Conservation (phyloP, 2,888 invertebrate genomes). For the Spilosoma lubricipeda region DNA sequence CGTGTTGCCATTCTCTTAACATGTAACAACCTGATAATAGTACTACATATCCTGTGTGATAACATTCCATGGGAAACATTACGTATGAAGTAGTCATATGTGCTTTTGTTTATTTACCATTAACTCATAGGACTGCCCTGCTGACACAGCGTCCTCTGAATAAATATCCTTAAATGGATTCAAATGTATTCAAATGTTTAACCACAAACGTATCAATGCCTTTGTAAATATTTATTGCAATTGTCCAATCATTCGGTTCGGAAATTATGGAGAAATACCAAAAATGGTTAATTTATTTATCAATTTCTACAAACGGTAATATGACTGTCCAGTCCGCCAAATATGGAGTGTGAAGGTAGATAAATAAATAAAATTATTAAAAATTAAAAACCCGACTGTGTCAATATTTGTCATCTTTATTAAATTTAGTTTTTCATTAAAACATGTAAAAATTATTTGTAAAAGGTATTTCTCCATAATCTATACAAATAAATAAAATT, state of each 20-base stretch:
- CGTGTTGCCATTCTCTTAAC: not conserved
- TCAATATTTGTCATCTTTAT: too few species aligned
- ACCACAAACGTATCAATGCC: not conserved
- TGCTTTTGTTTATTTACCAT: not conserved
- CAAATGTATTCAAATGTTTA: not conserved
- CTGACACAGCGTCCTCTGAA: not conserved
- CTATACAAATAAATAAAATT: too few species aligned
- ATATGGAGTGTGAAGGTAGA: not conserved
- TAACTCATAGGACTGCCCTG: not conserved
- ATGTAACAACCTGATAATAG: not conserved
- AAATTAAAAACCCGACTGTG: too few species aligned
- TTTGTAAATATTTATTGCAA: not conserved
- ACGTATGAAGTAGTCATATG: not conserved
- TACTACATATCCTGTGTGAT: constrained; percentile 1
- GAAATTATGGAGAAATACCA: not conserved
- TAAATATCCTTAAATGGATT: not conserved
- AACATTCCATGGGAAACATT: not conserved
- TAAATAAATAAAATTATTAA: too few species aligned
- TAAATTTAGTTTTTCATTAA: too few species aligned
- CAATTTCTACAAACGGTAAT: not conserved
- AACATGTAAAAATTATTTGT: too few species aligned
- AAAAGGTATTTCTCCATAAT: too few species aligned
- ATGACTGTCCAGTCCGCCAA: not conserved
- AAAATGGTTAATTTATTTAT: not conserved
- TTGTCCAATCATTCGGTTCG: not conserved